phyloP scores from a whole-genome alignment of 2,797 vertebrate genomes.

The Gymnoscopelus microlampas region DNA sequence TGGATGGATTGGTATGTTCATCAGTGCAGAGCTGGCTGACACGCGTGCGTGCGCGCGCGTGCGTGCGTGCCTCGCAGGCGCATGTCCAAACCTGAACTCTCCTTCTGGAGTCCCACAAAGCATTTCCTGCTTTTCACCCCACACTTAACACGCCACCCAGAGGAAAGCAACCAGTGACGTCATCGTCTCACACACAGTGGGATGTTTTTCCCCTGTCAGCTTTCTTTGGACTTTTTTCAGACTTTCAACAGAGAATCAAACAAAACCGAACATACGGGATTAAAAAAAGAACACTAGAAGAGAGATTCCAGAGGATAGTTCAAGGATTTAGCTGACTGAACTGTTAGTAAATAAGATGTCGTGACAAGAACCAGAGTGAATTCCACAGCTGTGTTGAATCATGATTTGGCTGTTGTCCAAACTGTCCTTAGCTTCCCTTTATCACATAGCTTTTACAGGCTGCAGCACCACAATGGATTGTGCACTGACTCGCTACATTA shows the following conservation, averaged over 20 bases:
- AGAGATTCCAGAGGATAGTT: neutral
- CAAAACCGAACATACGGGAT: neutral
- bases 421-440: neutral
- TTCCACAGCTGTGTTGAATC: neutral
- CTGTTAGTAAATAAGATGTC: neutral
- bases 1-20: constrained; percentile 1
- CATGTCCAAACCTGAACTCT: neutral
- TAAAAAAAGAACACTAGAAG: neutral
- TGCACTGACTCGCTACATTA: too few relatives aligned
- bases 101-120: neutral
- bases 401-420: neutral
- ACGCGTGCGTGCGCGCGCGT: neutral
- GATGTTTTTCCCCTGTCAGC: neutral
- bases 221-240: neutral
- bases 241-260: neutral
- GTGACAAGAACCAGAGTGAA: neutral
- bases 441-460: neutral
- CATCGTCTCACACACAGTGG: neutral
- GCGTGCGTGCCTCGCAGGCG: neutral
- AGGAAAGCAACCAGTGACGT: neutral
- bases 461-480: too few relatives aligned
- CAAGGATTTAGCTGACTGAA: neutral
- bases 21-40: too few relatives aligned
- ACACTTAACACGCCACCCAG: neutral
- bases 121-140: neutral